These are phyloP conservation scores for Epiblema foenella DNA, from an alignment of 2,888 invertebrate species.

Conservation along the genomic window DNA sequence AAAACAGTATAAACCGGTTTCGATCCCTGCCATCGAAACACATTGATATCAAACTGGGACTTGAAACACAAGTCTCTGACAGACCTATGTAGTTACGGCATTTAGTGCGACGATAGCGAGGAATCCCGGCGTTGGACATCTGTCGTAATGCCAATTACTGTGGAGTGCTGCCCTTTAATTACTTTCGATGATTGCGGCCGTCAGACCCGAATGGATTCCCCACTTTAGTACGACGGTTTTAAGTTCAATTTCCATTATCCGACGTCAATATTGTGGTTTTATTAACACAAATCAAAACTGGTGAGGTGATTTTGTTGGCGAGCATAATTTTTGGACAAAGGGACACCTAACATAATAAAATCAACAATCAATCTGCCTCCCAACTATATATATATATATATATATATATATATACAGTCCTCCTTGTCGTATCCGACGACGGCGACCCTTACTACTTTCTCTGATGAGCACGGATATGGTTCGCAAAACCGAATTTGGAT, in stretches of 20 bases:
- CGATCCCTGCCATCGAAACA: too few species aligned
- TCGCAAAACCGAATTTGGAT: too few species aligned
- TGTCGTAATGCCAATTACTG: constrained; percentile 32
- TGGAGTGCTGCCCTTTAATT: constrained; percentile 30
- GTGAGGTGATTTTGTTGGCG: not conserved
- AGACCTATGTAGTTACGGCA: constrained; percentile 3
- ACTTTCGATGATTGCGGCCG: constrained; percentile 25
- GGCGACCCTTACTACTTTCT: too few species aligned
- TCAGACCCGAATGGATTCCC: not conserved
- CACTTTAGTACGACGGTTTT: not conserved
- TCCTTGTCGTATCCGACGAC: too few species aligned
- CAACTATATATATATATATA: too few species aligned
- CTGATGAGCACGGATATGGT: too few species aligned
- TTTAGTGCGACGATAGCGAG: not conserved
- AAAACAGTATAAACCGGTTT: too few species aligned
- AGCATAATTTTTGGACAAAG: not conserved
- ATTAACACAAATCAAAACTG: not conserved
- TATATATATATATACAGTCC: too few species aligned
- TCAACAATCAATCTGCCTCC: too few species aligned
- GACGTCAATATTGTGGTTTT: not conserved
- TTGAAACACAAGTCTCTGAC: too few species aligned
- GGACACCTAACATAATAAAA: not conserved
- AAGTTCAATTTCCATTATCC: not conserved
- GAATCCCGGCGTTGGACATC: constrained; percentile 19
- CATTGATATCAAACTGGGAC: not conserved